These are phyloP conservation scores for Miniopterus natalensis DNA, from an alignment of 2,113 vertebrate species.

Conservation along the genomic window DNA sequence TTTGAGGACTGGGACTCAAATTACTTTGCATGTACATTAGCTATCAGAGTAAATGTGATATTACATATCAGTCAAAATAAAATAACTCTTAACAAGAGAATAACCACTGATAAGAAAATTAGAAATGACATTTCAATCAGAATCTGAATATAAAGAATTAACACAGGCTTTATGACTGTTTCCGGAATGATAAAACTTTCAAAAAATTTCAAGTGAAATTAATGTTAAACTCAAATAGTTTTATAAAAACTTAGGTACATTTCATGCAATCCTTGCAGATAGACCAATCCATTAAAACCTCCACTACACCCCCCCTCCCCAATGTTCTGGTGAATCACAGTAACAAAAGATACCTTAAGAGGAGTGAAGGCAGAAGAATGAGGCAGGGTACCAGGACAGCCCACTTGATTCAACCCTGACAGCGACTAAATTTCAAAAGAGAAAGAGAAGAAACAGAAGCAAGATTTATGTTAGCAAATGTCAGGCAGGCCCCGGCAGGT, in stretches of 20 bases:
- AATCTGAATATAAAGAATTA: slow-evolving; percentile 37
- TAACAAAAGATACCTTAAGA: slow-evolving; percentile 86
- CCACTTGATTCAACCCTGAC: slow-evolving; percentile 84
- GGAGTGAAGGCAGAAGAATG: slow-evolving; percentile 83
- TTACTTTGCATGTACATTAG: slow-evolving; percentile 4
- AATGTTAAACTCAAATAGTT: neutral
- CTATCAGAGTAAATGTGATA: neutral
- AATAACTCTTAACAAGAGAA: slow-evolving; percentile 29
- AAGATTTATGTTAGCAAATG: slow-evolving; percentile 79
- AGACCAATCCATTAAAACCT: neutral
- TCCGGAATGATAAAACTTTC: neutral
- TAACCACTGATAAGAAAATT: slow-evolving; percentile 11
- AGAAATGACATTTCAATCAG: slow-evolving; percentile 25
- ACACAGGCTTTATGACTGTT: neutral
- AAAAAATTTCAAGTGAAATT: slow-evolving; percentile 46
- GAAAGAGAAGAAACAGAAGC: slow-evolving; percentile 81
- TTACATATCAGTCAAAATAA: slow-evolving; percentile 15
- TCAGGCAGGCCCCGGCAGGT: neutral
- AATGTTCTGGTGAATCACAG: slow-evolving; percentile 76
- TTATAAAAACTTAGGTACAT: neutral
- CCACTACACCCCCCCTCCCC: neutral
- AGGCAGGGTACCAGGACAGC: slow-evolving; percentile 83
- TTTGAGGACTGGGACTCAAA: neutral
- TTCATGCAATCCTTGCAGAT: neutral
- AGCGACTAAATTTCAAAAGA: slow-evolving; percentile 83